These are phyloP conservation scores for Nasonia giraulti DNA, from an alignment of 1,140 invertebrate species.

Conservation along the genomic window DNA sequence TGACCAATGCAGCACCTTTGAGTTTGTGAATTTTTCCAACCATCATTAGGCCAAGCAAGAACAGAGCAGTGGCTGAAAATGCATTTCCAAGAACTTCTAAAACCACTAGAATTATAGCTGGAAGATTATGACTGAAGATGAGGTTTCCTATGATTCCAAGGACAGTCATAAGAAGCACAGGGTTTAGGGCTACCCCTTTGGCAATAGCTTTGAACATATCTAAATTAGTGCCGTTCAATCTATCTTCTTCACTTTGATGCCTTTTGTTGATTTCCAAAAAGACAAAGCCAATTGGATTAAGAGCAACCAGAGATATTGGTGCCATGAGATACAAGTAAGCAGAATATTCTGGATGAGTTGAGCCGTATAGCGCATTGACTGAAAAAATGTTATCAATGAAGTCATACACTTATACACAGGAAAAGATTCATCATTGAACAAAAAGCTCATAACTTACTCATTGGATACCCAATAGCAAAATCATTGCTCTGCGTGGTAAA, in stretches of 20 bases:
- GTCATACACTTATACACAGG: neutral
- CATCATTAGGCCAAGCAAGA: conserved; percentile 92
- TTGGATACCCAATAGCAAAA: conserved; percentile 97
- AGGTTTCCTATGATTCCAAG: conserved; percentile 92
- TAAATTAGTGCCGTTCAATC: conserved; percentile 56
- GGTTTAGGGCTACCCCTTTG: conserved; percentile 89
- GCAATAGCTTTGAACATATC: conserved; percentile 71
- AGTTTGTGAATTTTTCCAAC: conserved; percentile 91
- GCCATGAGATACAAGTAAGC: conserved; percentile 95
- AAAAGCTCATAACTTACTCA: conserved; percentile 80
- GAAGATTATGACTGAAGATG: conserved; percentile 85
- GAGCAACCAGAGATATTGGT: conserved; percentile 92
- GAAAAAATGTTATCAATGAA: conserved; percentile 64
- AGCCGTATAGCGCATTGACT: conserved; percentile 85
- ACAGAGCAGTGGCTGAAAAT: conserved; percentile 93
- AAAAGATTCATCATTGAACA: neutral
- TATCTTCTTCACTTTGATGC: conserved; percentile 52
- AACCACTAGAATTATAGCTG: conserved; percentile 83
- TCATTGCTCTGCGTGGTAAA: conserved; percentile 98
- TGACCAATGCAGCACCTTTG: conserved; percentile 83
- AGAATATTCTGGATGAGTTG: conserved; percentile 91
- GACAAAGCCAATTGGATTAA: conserved; percentile 95
- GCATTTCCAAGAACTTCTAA: conserved; percentile 88
- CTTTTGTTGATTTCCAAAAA: conserved; percentile 90
- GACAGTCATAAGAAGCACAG: conserved; percentile 94